A percentile compares a stretch with the other conserved stretches of the same genome.
These are phyloP conservation scores for Embiotoca jacksoni DNA, from an alignment of 2,113 vertebrate species.

Conservation along the genomic window DNA sequence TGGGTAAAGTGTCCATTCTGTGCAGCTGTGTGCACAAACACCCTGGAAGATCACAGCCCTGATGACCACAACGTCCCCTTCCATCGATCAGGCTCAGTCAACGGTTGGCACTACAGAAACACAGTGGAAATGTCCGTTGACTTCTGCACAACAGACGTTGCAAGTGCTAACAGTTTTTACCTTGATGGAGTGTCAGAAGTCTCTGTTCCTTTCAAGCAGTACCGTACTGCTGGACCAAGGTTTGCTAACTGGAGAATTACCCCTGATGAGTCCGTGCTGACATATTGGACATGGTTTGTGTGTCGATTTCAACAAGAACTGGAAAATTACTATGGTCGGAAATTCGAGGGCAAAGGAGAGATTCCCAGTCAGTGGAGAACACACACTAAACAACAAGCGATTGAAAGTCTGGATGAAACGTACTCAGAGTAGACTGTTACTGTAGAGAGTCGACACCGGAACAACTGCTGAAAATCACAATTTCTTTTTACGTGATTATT, in stretches of 20 bases:
- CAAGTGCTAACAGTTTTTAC: background rate
- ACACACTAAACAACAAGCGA: constrained; percentile 13
- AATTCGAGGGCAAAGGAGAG: background rate
- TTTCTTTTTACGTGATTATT: too few relatives aligned
- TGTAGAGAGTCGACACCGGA: background rate
- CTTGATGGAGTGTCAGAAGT: rapidly evolving
- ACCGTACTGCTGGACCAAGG: constrained; percentile 59
- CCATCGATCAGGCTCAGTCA: constrained; percentile 51
- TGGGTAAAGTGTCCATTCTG: constrained; percentile 79
- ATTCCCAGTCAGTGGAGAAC: constrained; percentile 44
- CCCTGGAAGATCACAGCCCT: constrained; percentile 41
- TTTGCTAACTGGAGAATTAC: constrained; percentile 76
- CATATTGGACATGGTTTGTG: constrained; percentile 87
- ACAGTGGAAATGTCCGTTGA: background rate
- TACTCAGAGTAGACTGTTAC: rapidly evolving
- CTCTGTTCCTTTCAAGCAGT: constrained; percentile 30
- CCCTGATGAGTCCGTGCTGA: constrained; percentile 71
- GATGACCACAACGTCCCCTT: constrained; percentile 53
- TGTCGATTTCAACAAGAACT: constrained; percentile 76
- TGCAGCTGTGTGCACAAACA: constrained; percentile 74
- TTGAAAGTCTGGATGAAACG: constrained; percentile 52
- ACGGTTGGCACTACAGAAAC: background rate
- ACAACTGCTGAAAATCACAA: too few relatives aligned
- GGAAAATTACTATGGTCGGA: constrained; percentile 39
- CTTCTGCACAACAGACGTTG: constrained; percentile 67